phyloP scores from a whole-genome alignment of 2,888 invertebrate genomes.

The Drosophila formosana region DNA sequence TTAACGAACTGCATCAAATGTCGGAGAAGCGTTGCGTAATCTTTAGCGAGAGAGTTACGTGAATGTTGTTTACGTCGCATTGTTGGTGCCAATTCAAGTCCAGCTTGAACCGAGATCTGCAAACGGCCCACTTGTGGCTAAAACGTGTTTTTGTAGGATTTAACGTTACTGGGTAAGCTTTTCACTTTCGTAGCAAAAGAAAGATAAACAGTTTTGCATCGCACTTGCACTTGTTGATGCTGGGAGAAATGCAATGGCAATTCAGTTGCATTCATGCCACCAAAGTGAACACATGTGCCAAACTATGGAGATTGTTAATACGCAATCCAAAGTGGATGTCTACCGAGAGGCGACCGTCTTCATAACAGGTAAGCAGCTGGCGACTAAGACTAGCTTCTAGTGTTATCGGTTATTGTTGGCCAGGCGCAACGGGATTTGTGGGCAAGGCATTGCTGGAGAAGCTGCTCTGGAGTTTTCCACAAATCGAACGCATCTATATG shows the following conservation, averaged over 20 bases:
- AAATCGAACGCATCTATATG: slow-evolving; percentile 91
- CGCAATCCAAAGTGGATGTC: slow-evolving; percentile 55
- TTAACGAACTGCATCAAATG: slow-evolving; percentile 1
- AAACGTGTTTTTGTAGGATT: slow-evolving; percentile 73
- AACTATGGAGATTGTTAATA: slow-evolving; percentile 29
- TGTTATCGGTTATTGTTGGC: slow-evolving; percentile 83
- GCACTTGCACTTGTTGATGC: slow-evolving; percentile 25
- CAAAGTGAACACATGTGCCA: slow-evolving; percentile 54
- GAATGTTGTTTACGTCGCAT: slow-evolving; percentile 34
- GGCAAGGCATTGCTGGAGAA: slow-evolving; percentile 98
- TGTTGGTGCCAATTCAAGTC: slow-evolving; percentile 14
- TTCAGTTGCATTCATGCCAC: slow-evolving; percentile 61
- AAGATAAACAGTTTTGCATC: slow-evolving; percentile 10
- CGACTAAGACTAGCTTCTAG: not conserved
- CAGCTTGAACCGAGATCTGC: slow-evolving; percentile 37
- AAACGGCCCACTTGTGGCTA: slow-evolving; percentile 21
- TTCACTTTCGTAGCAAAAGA: slow-evolving; percentile 68
- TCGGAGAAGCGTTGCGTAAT: slow-evolving; percentile 20
- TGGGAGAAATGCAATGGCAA: slow-evolving; percentile 25
- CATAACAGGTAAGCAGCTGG: slow-evolving; percentile 75
- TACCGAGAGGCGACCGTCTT: slow-evolving; percentile 80
- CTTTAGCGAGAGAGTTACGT: slow-evolving; percentile 41
- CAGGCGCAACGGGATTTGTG: slow-evolving; percentile 94
- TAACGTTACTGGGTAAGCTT: slow-evolving; percentile 36
- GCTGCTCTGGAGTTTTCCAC: slow-evolving; percentile 93